Conservation (phyloP, 2,797 vertebrate species). For the Onychomys leucogaster region DNA sequence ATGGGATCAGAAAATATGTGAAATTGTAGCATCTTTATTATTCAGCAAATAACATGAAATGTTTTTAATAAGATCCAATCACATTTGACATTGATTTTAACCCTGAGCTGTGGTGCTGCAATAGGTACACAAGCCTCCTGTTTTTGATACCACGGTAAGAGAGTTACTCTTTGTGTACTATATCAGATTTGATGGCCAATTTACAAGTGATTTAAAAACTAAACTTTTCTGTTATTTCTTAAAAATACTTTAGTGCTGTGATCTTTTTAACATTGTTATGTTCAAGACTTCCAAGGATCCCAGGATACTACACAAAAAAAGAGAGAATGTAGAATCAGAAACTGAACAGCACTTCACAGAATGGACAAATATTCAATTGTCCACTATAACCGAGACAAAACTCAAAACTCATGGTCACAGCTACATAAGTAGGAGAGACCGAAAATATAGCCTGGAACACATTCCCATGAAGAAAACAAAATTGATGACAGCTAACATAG, state of each 20-base stretch:
- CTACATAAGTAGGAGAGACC: neutral
- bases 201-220: neutral
- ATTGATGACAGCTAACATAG: neutral
- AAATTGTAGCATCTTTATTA: conserved; percentile 18
- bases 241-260: neutral
- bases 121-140: neutral
- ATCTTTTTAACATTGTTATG: neutral
- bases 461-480: neutral
- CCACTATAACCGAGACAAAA: neutral
- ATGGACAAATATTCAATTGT: neutral
- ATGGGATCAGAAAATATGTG: neutral
- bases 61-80: neutral
- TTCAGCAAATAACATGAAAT: neutral
- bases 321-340: neutral
- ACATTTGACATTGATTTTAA: conserved; percentile 41
- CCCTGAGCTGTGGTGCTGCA: neutral
- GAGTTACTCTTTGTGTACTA: neutral
- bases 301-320: neutral
- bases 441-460: neutral
- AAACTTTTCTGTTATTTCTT: neutral
- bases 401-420: neutral
- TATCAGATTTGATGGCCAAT: neutral
- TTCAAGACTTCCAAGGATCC: neutral
- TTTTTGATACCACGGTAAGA: neutral
- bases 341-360: neutral